A percentile compares a stretch with the other conserved stretches of the same genome.
Conservation (phyloP, 2,888 invertebrate species). For the Dastarcus helophoroides region DNA sequence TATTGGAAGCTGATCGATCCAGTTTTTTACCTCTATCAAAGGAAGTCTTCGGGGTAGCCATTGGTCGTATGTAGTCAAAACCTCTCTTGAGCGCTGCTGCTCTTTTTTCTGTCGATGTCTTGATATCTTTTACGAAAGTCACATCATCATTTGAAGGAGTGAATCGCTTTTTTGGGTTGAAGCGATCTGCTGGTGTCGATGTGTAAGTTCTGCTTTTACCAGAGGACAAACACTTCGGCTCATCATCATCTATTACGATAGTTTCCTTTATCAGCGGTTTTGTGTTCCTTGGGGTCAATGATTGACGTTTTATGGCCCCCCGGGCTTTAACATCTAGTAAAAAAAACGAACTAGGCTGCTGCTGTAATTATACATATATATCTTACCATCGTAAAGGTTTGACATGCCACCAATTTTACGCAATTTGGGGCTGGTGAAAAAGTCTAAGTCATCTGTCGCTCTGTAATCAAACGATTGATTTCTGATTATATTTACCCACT, state of each 20-base stretch:
- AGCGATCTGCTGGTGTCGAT: constrained; percentile 17
- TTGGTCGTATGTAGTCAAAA: constrained; percentile 18
- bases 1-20: constrained; percentile 2
- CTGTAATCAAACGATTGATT: no score
- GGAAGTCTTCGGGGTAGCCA: constrained; percentile 7
- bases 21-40: constrained; percentile 4
- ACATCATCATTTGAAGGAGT: constrained; percentile 24
- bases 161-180: constrained; percentile 3
- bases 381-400: no score
- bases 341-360: no score
- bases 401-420: constrained; percentile 1
- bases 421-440: no score
- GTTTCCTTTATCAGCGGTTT: no score
- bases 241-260: constrained; percentile 14
- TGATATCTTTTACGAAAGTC: constrained; percentile 22
- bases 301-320: no score
- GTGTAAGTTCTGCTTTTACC: constrained; percentile 11
- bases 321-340: no score
- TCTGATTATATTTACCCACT: no score
- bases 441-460: constrained; percentile 12
- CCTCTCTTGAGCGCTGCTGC: constrained; percentile 18
- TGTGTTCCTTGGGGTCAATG: no score
- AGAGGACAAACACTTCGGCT: constrained; percentile 3
- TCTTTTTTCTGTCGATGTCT: constrained; percentile 20
- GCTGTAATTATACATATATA: no score